phyloP scores from a whole-genome alignment of 2,113 vertebrate genomes.

The Rissa tridactyla region DNA sequence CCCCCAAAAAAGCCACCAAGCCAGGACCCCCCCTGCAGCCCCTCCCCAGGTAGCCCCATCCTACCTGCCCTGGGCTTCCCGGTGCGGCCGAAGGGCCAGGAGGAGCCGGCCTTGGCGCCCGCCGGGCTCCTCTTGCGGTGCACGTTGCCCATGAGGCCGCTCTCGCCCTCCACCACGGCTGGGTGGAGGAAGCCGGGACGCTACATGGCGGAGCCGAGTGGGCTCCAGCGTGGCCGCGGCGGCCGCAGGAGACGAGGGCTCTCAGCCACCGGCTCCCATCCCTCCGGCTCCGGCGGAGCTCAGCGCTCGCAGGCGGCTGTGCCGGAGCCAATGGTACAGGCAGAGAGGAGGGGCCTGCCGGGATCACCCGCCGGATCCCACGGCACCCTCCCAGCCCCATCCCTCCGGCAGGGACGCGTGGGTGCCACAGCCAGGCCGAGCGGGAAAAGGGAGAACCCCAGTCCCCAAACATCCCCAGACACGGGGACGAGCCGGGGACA shows the following conservation, averaged over 20 bases:
- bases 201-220: slow-evolving; percentile 54
- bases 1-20: fast-evolving
- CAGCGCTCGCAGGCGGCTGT: background rate
- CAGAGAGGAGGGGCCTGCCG: slow-evolving; percentile 54
- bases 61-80: slow-evolving; percentile 82
- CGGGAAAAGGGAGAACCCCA: background rate
- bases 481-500: fast-evolving
- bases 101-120: slow-evolving; percentile 67
- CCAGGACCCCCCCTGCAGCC: fast-evolving
- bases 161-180: slow-evolving; percentile 3
- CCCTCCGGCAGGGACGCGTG: background rate
- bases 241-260: background rate
- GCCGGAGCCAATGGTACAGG: slow-evolving; percentile 49
- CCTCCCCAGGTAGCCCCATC: background rate
- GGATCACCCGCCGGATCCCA: slow-evolving; percentile 1
- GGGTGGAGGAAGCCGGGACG: slow-evolving; percentile 58
- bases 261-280: slow-evolving; percentile 30
- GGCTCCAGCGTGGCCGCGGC: background rate
- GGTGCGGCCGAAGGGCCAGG: slow-evolving; percentile 79
- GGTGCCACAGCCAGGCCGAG: background rate
- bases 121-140: slow-evolving; percentile 85
- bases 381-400: slow-evolving; percentile 44
- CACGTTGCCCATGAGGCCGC: slow-evolving; percentile 85
- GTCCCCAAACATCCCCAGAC: background rate
- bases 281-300: background rate